Evolutionary conservation across 2,113 vertebrate species (phyloP), one percentile per base, ranked within the genome.

Genomic region (Diphyllodes magnificus): DNA sequence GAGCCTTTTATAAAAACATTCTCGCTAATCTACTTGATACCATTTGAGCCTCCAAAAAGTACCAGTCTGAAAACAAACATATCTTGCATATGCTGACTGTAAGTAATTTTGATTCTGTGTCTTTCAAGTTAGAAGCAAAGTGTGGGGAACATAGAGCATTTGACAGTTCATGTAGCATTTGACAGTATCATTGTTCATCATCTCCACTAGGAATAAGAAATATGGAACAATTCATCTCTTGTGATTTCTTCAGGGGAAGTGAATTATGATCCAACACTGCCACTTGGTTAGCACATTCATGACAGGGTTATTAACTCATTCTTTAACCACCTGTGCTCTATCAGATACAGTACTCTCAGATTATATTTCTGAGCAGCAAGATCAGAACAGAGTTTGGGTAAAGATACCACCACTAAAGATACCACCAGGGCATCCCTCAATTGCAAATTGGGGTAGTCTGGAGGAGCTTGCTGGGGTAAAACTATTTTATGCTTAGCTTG

Each of bases 21-120:
- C 69, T 84, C 71, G 27, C 69, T 95, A 78, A 89, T 88, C 80
- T 89, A 14, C 23, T 81, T 81, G 73, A 93, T 91, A 92, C n/a
- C 47, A 24, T 75, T 89, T 78, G 73, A 75, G 44, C 16, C 49
- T 87, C 47, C 33, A 75, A 39, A 70, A 77, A 45, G 15, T 42
- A 20, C 77, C 73, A 57, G 50, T 65, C 50, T 88, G 77, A 83
- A 77, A 81, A 57, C 61, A 95, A 86, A 68, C 37, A 9, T 31
- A 45, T 66, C 28, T 86, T 86, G 49, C 61, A 51, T 40, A 7
- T 40, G 27, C 57, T 75, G 30, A 72, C 68, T 57, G 2, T 25
- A 63, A 92, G 28, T 35, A 14, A 57, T 76, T 93, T 71, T 35
- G 40, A 50, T 54, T 91, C 45, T 79, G 17, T 22, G 6, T 45